Evolutionary conservation across 2,888 invertebrate species (phyloP).

Genomic region (Apotomis turbidana): DNA sequence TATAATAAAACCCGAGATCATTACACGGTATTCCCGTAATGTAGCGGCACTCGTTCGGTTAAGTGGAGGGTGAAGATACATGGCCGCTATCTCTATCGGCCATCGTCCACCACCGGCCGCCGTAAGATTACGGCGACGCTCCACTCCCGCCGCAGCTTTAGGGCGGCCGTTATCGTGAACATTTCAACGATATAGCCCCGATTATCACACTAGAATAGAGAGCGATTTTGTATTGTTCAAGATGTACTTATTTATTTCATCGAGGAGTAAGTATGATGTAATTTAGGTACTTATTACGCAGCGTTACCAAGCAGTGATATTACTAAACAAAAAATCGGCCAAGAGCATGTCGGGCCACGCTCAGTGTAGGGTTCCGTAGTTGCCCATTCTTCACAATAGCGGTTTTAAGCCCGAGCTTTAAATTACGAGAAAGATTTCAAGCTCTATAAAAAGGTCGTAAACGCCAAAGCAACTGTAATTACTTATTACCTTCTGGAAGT

Average conservation of each 20-base stretch:
- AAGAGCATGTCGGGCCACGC: too few relatives aligned
- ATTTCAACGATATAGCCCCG: slow-evolving; percentile 25
- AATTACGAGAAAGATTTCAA: too few relatives aligned
- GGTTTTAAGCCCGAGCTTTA: too few relatives aligned
- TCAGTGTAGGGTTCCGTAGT: too few relatives aligned
- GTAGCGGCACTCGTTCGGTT: slow-evolving; percentile 20
- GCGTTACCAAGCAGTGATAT: too few relatives aligned
- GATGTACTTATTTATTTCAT: background rate
- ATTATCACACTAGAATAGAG: slow-evolving; percentile 30
- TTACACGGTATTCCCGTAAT: slow-evolving; percentile 33
- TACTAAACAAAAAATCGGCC: too few relatives aligned
- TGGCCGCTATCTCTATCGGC: slow-evolving; percentile 36
- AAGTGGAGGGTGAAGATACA: slow-evolving; percentile 28
- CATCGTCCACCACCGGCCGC: slow-evolving; percentile 37
- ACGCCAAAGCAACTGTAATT: too few relatives aligned
- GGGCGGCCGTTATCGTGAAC: slow-evolving; percentile 33
- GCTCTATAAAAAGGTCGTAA: too few relatives aligned
- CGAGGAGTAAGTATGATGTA: background rate
- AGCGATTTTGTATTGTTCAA: slow-evolving; percentile 16
- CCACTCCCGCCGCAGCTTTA: slow-evolving; percentile 35
- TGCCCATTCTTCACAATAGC: too few relatives aligned
- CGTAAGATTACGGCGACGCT: slow-evolving; percentile 35
- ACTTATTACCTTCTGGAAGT: too few relatives aligned
- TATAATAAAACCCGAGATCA: slow-evolving; percentile 21
- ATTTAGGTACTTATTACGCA: background rate